A percentile compares a stretch with the other conserved stretches of the same genome.
These are phyloP conservation scores for Leptinotarsa juncta DNA, from an alignment of 2,888 invertebrate species.

Conservation along the genomic window DNA sequence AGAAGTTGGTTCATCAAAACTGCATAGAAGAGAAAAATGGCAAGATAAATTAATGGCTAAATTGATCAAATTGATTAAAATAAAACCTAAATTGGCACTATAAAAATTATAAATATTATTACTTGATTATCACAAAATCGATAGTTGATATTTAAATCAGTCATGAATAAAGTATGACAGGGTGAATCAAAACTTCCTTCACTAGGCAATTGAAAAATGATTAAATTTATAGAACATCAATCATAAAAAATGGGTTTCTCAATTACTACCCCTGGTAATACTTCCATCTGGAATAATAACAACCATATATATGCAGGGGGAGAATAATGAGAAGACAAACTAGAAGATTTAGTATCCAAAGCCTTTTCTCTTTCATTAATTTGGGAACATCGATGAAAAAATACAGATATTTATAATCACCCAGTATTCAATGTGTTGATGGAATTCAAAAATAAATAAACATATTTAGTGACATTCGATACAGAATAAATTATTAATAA, in stretches of 20 bases:
- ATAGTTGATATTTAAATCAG: conserved; percentile 21
- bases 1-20: conserved; percentile 2
- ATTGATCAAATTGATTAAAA: conserved; percentile 22
- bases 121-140: conserved; percentile 24
- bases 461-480: background rate
- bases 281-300: background rate
- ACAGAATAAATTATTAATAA: conserved; percentile 20
- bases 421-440: background rate
- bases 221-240: background rate
- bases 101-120: conserved; percentile 17
- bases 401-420: background rate
- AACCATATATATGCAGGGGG: background rate
- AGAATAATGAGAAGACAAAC: background rate
- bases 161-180: conserved; percentile 3
- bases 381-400: background rate
- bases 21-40: conserved; percentile 22
- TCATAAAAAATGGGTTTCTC: background rate
- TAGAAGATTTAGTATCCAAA: background rate
- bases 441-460: background rate
- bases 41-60: conserved; percentile 38
- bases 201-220: background rate
- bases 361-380: background rate
- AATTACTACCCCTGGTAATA: background rate
- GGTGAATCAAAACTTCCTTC: background rate
- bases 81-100: conserved; percentile 36